Conservation (phyloP, 2,113 vertebrate species). For the Nettapus auritus region DNA sequence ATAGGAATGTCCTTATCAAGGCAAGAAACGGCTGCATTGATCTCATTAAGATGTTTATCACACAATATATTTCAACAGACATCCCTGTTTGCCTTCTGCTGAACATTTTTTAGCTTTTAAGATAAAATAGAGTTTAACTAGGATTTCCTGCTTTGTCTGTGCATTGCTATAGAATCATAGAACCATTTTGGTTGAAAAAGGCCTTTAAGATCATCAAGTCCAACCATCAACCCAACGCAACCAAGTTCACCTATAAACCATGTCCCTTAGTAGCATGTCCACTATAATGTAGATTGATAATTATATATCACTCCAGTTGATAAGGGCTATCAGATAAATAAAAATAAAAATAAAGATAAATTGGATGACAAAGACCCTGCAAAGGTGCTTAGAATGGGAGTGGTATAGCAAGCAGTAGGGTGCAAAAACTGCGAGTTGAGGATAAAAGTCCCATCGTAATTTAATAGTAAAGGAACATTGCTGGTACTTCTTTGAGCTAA, state of each 20-base stretch:
- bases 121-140: conserved; percentile 46
- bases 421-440: not conserved
- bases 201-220: too few relatives aligned
- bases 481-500: not conserved
- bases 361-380: not conserved
- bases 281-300: conserved; percentile 11
- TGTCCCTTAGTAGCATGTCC: not conserved
- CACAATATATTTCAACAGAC: conserved; percentile 1
- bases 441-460: not conserved
- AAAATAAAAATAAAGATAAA: not conserved
- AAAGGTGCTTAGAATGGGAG: not conserved
- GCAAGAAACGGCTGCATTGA: not conserved
- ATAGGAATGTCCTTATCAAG: not conserved
- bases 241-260: not conserved
- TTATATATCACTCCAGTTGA: not conserved
- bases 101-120: conserved; percentile 18
- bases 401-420: not conserved
- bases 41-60: conserved; percentile 59
- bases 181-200: not conserved
- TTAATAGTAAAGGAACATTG: not conserved
- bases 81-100: conserved; percentile 13
- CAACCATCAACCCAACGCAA: not conserved
- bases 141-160: conserved; percentile 1
- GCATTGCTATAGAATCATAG: not conserved
- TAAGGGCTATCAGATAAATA: not conserved